These are phyloP conservation scores for Isotomurus palustris DNA, from an alignment of 2,888 invertebrate genomes.

Conservation along the genomic window DNA sequence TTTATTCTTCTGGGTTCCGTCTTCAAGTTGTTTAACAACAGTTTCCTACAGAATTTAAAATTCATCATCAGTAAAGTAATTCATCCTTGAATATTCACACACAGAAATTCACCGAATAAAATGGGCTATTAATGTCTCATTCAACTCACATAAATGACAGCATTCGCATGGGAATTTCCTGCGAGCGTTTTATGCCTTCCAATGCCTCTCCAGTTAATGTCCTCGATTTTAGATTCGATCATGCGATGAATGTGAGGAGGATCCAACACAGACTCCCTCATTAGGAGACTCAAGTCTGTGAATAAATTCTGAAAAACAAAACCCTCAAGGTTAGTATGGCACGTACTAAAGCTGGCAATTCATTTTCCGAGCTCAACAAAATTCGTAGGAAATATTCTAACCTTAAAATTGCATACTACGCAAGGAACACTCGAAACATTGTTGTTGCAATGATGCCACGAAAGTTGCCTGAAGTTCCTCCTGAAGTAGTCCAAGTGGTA, in stretches of 20 bases:
- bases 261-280: conserved; percentile 38
- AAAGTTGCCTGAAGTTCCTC: conserved; percentile 35
- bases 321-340: too few species aligned
- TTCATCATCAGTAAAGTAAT: neutral
- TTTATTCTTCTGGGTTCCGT: neutral
- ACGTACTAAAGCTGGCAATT: too few species aligned
- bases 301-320: conserved; percentile 32
- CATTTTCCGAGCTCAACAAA: neutral
- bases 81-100: neutral
- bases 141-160: conserved; percentile 9
- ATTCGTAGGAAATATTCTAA: conserved; percentile 3
- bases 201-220: conserved; percentile 23
- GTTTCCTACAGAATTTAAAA: conserved; percentile 21
- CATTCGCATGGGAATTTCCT: conserved; percentile 8
- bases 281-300: conserved; percentile 36
- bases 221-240: conserved; percentile 27
- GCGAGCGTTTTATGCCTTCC: conserved; percentile 19
- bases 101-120: neutral
- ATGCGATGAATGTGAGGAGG: conserved; percentile 36
- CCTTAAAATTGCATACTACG: conserved; percentile 40
- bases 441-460: conserved; percentile 21
- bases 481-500: conserved; percentile 44
- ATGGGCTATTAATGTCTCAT: neutral
- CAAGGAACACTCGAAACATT: conserved; percentile 21
- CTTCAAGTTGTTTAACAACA: conserved; percentile 23